phyloP scores from a whole-genome alignment of 2,888 invertebrate genomes.

The Apodemia duryi region DNA sequence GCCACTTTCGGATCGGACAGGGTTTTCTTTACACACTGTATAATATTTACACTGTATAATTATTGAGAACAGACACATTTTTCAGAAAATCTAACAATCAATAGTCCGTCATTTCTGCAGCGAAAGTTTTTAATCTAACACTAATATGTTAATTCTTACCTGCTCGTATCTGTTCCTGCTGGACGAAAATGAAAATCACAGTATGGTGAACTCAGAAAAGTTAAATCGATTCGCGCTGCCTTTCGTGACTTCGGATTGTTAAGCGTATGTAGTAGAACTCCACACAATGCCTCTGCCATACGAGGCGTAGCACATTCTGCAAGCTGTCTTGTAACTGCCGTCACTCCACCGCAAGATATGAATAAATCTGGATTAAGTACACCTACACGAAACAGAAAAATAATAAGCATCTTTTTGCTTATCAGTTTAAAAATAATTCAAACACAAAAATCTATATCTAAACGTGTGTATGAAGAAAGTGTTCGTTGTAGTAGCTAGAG shows the following conservation, averaged over 20 bases:
- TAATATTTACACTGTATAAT: too few relatives aligned
- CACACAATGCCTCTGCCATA: slow-evolving; percentile 94
- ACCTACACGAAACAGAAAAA: slow-evolving; percentile 63
- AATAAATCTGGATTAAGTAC: slow-evolving; percentile 90
- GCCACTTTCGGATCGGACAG: too few relatives aligned
- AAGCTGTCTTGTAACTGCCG: slow-evolving; percentile 88
- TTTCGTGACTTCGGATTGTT: slow-evolving; percentile 90
- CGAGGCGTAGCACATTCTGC: slow-evolving; percentile 92
- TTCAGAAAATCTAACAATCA: too few relatives aligned
- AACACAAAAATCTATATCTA: too few relatives aligned
- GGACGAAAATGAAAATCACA: slow-evolving; percentile 92
- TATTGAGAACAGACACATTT: too few relatives aligned
- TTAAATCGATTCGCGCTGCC: slow-evolving; percentile 87
- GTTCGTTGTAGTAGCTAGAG: too few relatives aligned
- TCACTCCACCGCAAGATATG: slow-evolving; percentile 90
- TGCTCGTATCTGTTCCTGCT: slow-evolving; percentile 85
- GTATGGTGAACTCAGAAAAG: slow-evolving; percentile 92
- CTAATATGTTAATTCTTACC: slow-evolving; percentile 61
- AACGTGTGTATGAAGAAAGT: too few relatives aligned
- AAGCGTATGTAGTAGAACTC: slow-evolving; percentile 90
- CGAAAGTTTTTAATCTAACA: not conserved
- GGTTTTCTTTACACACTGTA: too few relatives aligned
- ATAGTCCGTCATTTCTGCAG: not conserved
- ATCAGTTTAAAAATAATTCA: too few relatives aligned
- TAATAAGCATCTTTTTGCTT: too few relatives aligned